Conservation (phyloP, 64 coral and sea anemone species). For the Orbicella faveolata region DNA sequence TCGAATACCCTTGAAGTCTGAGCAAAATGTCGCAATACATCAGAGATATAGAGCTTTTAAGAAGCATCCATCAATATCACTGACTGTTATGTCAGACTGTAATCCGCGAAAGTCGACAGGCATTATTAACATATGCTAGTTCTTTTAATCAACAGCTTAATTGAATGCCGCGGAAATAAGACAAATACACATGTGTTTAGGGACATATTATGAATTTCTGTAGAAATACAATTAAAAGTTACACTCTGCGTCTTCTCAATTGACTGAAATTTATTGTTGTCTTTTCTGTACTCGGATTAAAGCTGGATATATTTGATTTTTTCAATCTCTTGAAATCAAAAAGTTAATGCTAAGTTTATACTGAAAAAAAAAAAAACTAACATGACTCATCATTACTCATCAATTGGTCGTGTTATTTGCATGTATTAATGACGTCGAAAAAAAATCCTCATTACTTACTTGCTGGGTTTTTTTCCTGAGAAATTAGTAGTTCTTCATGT, state of each 20-base stretch:
- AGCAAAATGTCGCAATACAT: neutral
- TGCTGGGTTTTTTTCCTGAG: neutral
- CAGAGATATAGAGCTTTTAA: neutral
- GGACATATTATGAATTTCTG: neutral
- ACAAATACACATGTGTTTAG: neutral
- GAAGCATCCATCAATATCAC: neutral
- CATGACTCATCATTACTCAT: too few relatives aligned
- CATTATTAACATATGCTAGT: neutral
- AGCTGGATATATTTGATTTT: neutral
- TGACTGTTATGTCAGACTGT: neutral
- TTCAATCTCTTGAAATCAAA: neutral
- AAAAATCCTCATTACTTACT: neutral
- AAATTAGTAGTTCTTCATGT: neutral
- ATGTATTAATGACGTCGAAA: neutral
- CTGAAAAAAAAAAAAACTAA: too few relatives aligned
- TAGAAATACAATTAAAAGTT: neutral
- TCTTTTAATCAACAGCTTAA: slow-evolving; percentile 13
- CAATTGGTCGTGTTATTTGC: neutral
- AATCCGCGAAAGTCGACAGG: neutral
- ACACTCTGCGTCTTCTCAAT: neutral
- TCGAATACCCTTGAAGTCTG: neutral
- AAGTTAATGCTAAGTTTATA: neutral
- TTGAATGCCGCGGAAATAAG: neutral
- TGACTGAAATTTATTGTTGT: neutral
- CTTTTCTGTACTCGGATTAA: neutral